phyloP scores from a whole-genome alignment of 2,113 vertebrate species.

The Montifringilla adamsi region DNA sequence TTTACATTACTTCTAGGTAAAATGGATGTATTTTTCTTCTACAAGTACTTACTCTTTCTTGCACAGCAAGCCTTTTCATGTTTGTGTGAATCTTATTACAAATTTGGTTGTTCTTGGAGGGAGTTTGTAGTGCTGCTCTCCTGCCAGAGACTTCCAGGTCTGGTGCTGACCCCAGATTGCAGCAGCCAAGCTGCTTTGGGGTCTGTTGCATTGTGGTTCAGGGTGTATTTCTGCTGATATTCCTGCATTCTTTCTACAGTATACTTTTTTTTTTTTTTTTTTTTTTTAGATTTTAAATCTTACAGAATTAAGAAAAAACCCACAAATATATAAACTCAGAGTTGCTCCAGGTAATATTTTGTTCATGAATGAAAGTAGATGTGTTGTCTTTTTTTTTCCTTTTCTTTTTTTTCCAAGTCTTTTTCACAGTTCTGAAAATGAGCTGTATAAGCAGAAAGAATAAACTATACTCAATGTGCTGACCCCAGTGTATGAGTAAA shows the following conservation, averaged over 20 bases:
- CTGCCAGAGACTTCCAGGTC: neutral
- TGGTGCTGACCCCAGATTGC: neutral
- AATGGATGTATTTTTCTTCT: neutral
- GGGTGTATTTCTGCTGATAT: neutral
- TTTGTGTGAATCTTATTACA: neutral
- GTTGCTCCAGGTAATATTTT: neutral
- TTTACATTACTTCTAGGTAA: neutral
- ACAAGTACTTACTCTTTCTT: neutral
- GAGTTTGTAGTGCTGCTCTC: neutral
- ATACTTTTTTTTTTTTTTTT: neutral
- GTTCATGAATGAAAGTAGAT: neutral
- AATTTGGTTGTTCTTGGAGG: neutral
- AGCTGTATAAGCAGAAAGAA: neutral
- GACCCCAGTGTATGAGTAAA: neutral
- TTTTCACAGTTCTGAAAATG: neutral
- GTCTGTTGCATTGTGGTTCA: neutral
- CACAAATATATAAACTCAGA: neutral
- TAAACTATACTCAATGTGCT: neutral
- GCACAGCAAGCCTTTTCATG: neutral
- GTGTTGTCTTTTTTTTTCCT: rapidly evolving
- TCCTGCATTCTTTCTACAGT: neutral
- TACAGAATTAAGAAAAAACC: neutral
- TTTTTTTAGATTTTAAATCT: neutral
- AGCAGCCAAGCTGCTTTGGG: neutral
- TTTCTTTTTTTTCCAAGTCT: neutral